These are phyloP conservation scores for Zapus hudsonius DNA, from an alignment of 2,113 vertebrate species.

Conservation along the genomic window DNA sequence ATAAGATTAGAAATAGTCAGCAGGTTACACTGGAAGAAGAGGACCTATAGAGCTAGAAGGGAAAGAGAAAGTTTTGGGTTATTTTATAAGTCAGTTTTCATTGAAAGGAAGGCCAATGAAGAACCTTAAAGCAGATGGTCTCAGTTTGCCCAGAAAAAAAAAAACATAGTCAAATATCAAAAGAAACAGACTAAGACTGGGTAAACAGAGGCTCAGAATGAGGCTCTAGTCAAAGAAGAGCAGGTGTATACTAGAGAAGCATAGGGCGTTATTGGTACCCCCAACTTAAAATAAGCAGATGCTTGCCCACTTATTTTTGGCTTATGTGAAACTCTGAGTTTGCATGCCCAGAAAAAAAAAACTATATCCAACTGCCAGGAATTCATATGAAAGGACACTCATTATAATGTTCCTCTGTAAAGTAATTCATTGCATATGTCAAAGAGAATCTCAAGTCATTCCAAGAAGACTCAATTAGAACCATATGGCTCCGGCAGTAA, in stretches of 20 bases:
- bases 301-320: conserved; percentile 14
- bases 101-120: not conserved
- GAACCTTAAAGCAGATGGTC: not conserved
- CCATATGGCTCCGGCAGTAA: conserved; percentile 10
- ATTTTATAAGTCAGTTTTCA: not conserved
- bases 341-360: not conserved
- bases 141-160: not conserved
- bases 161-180: conserved; percentile 28
- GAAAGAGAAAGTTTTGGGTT: conserved; percentile 5
- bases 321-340: conserved; percentile 15
- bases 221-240: not conserved
- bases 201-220: conserved; percentile 23
- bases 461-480: conserved; percentile 59
- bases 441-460: conserved; percentile 54
- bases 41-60: not conserved
- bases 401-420: not conserved
- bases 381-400: conserved; percentile 6
- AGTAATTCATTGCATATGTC: not conserved
- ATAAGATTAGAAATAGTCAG: not conserved
- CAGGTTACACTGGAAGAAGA: not conserved
- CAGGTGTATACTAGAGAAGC: conserved; percentile 21
- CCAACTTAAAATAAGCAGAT: conserved; percentile 2
- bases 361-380: conserved; percentile 23
- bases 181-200: not conserved
- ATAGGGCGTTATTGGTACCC: not conserved